These are phyloP conservation scores for Charaxes varanes DNA, from an alignment of 1,140 invertebrate species.

Conservation along the genomic window DNA sequence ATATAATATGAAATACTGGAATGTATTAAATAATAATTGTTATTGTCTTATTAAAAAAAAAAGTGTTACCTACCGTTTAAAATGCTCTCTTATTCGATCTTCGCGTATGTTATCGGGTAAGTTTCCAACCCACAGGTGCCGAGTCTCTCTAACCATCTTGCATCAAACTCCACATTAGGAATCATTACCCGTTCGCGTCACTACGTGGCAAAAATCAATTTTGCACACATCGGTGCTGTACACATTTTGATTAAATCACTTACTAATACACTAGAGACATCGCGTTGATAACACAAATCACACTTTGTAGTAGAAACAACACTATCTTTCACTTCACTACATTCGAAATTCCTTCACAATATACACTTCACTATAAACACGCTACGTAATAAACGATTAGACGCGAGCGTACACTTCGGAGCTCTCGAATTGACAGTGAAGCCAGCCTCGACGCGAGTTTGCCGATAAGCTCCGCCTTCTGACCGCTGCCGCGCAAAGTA, in stretches of 20 bases:
- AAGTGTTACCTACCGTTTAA: slow-evolving; percentile 88
- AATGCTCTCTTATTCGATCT: slow-evolving; percentile 95
- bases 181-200: slow-evolving; percentile 73
- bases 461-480: slow-evolving; percentile 73
- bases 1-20: neutral
- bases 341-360: slow-evolving; percentile 70
- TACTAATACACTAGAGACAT: slow-evolving; percentile 53
- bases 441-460: slow-evolving; percentile 71
- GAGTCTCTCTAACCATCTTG: slow-evolving; percentile 99
- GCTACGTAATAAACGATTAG: slow-evolving; percentile 71
- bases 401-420: slow-evolving; percentile 71
- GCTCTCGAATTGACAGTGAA: slow-evolving; percentile 74
- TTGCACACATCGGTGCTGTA: slow-evolving; percentile 67
- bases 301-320: slow-evolving; percentile 58
- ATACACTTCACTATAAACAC: slow-evolving; percentile 73
- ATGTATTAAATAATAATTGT: too few species aligned
- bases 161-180: slow-evolving; percentile 74
- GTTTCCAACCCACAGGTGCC: slow-evolving; percentile 99
- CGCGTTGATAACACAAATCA: slow-evolving; percentile 54
- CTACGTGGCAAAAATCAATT: slow-evolving; percentile 75
- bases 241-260: slow-evolving; percentile 70
- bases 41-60: neutral
- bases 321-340: slow-evolving; percentile 69
- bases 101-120: slow-evolving; percentile 98
- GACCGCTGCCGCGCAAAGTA: slow-evolving; percentile 73